A percentile compares a stretch with the other conserved stretches of the same genome.
These are phyloP conservation scores for Dipodomys ordii DNA, from an alignment of 2,113 vertebrate species.

Conservation along the genomic window DNA sequence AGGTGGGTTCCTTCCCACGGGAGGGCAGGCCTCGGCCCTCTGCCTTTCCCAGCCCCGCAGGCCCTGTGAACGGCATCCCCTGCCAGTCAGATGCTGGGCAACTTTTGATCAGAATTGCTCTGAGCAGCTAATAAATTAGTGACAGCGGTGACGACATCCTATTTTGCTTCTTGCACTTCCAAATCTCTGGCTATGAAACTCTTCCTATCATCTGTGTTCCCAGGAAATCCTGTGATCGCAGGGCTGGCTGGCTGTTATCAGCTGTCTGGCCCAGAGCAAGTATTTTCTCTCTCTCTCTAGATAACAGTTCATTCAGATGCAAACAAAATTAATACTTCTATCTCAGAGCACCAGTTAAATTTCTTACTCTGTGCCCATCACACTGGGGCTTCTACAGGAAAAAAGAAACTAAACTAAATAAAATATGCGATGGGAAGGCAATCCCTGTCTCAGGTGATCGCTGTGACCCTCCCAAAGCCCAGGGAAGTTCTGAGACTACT, in stretches of 20 bases:
- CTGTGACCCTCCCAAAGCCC: too few species aligned
- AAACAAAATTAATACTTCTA: not conserved
- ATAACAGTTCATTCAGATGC: not conserved
- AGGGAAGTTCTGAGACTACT: not conserved
- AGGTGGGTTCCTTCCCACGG: not conserved
- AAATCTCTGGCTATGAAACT: not conserved
- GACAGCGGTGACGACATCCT: not conserved
- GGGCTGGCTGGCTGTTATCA: not conserved
- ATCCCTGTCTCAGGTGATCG: not conserved
- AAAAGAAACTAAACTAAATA: conserved; percentile 3
- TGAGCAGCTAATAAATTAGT: not conserved
- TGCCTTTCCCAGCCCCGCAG: not conserved
- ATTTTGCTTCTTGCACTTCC: not conserved
- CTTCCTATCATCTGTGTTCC: not conserved
- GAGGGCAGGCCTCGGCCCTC: too few species aligned
- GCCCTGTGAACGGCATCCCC: not conserved
- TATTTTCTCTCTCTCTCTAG: not conserved
- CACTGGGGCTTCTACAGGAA: not conserved
- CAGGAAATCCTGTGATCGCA: not conserved
- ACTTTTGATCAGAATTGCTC: not conserved
- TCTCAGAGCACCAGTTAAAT: not conserved
- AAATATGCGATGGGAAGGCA: not conserved
- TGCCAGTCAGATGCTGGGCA: not conserved
- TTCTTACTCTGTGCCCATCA: not conserved
- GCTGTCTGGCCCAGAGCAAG: not conserved